Evolutionary conservation across 2,113 vertebrate species (phyloP), one percentile per base, ranked within the genome.

Genomic region (Larimichthys polyactis): DNA sequence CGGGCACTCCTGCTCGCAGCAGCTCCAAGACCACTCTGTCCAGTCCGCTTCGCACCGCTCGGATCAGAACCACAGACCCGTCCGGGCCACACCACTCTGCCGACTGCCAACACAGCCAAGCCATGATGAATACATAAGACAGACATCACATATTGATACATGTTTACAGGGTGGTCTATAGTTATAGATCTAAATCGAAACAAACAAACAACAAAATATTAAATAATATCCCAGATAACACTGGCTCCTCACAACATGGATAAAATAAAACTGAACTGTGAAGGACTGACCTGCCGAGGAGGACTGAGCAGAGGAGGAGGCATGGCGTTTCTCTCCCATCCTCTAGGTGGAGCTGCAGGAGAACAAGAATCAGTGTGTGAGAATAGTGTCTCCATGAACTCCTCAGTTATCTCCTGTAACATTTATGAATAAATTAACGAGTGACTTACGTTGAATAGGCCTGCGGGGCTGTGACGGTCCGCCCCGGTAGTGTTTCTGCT

Each of bases 11-110:
- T 2, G 96, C 96, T 67, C 96, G 88, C 70, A 97, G 95, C 54
- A 97, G 94, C 88, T 97, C 96, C 90, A 97, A 86, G 11, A 97
- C 96, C 81, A 97, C 95, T 24, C 96, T 90, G 89, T 97, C 96
- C 70, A 97, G 94, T 0, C 96, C 96, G 27, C 97, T 96, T 2
- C 96, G 94, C 44, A 97, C 96, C 0, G 97, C 97, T 40, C 97
- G 94, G 88, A 97, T 97, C 78, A 98, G 94, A 57, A 97, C 97
- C 70, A 96, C 96, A 0, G 95, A 95, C 0, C 95, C 95, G 5
- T 96, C 95, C 0, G 95, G 95, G 24, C 95, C 95, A 0, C 95
- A 96, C 95, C 95, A 96, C 82, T 96, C 95, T 69, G 94, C 94
- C 0, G 94, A 89, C 95, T 96, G 81, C 4, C 24, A 54, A 69